Evolutionary conservation across 2,113 vertebrate species (phyloP).

Genomic region (Suncus etruscus): DNA sequence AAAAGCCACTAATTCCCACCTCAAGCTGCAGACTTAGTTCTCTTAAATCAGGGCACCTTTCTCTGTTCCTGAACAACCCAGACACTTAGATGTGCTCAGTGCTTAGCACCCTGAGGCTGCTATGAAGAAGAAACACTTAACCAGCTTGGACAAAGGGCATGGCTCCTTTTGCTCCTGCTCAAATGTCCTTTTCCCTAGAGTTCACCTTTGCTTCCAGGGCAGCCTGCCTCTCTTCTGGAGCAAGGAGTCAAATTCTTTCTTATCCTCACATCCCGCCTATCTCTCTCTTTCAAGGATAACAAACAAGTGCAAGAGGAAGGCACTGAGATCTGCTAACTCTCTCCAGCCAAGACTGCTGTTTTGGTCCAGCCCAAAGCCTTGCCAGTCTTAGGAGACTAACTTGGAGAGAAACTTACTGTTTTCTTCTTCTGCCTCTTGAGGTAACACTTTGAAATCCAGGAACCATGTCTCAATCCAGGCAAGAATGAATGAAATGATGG

Average conservation of each 20-base stretch:
- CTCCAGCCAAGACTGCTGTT: not conserved
- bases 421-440: conserved; percentile 96
- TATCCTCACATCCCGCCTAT: not conserved
- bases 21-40: not conserved
- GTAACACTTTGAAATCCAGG: conserved; percentile 98
- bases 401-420: conserved; percentile 90
- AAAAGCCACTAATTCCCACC: not conserved
- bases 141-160: not conserved
- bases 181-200: not conserved
- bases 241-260: not conserved
- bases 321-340: rapidly evolving
- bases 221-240: not conserved
- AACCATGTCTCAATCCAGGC: conserved; percentile 99
- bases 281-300: not conserved
- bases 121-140: not conserved
- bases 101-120: not conserved
- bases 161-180: not conserved
- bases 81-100: not conserved
- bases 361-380: not conserved
- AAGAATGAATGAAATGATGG: conserved; percentile 97
- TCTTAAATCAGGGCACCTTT: not conserved
- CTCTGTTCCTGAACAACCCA: not conserved
- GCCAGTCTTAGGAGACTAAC: not conserved
- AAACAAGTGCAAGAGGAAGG: not conserved
- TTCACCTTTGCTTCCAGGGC: not conserved